Evolutionary conservation across 2,888 invertebrate species (phyloP), one percentile per base, ranked within the genome.

Genomic region (Tachystola acroxantha): DNA sequence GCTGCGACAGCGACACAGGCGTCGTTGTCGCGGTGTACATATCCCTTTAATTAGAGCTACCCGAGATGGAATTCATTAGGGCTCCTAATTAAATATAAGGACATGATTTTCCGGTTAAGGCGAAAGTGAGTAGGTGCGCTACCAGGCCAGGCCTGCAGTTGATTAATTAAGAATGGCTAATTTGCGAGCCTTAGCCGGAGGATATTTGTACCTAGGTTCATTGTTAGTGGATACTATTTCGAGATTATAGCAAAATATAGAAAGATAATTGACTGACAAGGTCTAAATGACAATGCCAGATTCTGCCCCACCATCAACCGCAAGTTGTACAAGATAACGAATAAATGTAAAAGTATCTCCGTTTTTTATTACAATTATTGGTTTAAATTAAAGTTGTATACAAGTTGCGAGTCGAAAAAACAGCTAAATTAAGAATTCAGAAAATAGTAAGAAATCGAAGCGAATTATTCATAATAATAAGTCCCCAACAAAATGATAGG

Each of bases 41-140:
- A 50, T 48, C 45, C 44, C 59, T 51, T 75, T 76, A 76, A 78
- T 78, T 73, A 71, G 70, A 57, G 29, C 49, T 57, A 57, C 74
- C 75, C 53, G 63, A 66, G 69, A 78, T 70, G 75, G 78, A 62
- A 70, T 78, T 80, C 73, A 78, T 80, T 79, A 78, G 60, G 57
- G 52, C 48, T 57, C 53, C 57, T 76, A 80, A 81, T 79, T 81
- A 81, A 76, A 71, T 69, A 69, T 67, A 64, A 60, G 62, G 64
- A 67, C 78, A 75, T 71, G 77, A 74, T 69, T 75, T 67, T 64
- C 71, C 69, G 62, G 67, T 67, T 69, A 69, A 70, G 46, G 53
- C 59, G 64, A 73, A 70, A 75, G 66, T 67, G 61, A 65, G 66
- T 71, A 60, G 69, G 70, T 65, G 70, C 60, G 42, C 49, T 55